Percentiles rank a stretch among this genome's conserved stretches.
phyloP scores from a whole-genome alignment of 2,888 invertebrate genomes.

The Vannuccia rotundouncinata region DNA sequence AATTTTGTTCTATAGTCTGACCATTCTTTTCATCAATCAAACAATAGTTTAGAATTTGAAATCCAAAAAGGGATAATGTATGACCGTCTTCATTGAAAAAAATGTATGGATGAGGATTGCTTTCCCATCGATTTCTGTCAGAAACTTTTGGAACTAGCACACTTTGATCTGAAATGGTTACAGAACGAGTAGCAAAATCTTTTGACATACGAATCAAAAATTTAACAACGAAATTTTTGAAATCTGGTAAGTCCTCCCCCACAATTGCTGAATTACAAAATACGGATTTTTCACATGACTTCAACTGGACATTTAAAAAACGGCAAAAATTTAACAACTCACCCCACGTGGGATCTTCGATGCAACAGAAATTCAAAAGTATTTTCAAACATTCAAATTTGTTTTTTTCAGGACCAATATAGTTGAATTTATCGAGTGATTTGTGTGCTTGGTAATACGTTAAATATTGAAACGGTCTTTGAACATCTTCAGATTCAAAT shows the following conservation, averaged over 20 bases:
- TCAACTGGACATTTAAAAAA: conserved; percentile 48
- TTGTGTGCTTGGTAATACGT: background rate
- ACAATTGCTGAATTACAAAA: conserved; percentile 43
- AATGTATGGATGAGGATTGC: conserved; percentile 34
- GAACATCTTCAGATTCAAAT: background rate
- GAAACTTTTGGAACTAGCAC: background rate
- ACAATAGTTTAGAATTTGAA: background rate
- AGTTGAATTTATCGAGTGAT: background rate
- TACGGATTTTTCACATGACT: conserved; percentile 45
- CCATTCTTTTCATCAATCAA: background rate
- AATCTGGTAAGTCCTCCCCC: conserved; percentile 45
- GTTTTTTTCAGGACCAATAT: background rate
- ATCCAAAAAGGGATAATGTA: background rate
- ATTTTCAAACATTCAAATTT: background rate
- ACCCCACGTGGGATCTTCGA: conserved; percentile 45
- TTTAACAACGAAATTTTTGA: conserved; percentile 45
- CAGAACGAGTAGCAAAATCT: conserved; percentile 47
- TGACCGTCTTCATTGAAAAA: conserved; percentile 31
- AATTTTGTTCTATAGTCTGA: background rate
- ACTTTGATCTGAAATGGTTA: conserved; percentile 46
- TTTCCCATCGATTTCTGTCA: conserved; percentile 21
- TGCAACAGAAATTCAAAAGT: conserved; percentile 43
- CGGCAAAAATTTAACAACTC: conserved; percentile 46
- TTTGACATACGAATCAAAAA: conserved; percentile 48
- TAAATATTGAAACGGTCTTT: background rate